Conservation (phyloP, 1,140 invertebrate genomes). For the Holcopasites calliopsidis region DNA sequence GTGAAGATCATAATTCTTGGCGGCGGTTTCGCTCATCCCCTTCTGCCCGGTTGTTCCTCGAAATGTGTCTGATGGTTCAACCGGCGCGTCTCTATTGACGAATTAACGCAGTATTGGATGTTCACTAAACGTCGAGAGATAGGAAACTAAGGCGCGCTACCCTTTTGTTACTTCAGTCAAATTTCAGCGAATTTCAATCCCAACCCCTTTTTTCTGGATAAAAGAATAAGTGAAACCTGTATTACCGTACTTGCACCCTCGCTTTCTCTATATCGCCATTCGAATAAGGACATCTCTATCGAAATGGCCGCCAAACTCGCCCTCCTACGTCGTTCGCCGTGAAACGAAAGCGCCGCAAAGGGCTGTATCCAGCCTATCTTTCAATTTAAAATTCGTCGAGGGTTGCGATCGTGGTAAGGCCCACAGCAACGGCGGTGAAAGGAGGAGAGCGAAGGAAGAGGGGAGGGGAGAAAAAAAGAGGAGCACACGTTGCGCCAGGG, state of each 20-base stretch:
- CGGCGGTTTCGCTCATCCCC: slow-evolving; percentile 26
- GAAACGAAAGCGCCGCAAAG: slow-evolving; percentile 9
- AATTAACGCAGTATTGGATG: too few species aligned
- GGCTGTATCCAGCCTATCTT: slow-evolving; percentile 20
- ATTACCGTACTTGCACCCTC: too few species aligned
- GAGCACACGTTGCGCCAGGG: slow-evolving; percentile 46
- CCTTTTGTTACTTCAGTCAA: too few species aligned
- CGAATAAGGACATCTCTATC: slow-evolving; percentile 25
- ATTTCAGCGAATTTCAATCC: too few species aligned
- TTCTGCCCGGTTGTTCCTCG: not conserved
- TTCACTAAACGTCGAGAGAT: too few species aligned
- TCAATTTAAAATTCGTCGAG: slow-evolving; percentile 50
- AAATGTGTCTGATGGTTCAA: slow-evolving; percentile 11
- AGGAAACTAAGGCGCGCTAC: too few species aligned
- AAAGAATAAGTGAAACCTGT: too few species aligned
- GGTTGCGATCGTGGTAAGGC: not conserved
- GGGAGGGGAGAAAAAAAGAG: slow-evolving; percentile 15
- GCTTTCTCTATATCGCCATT: not conserved
- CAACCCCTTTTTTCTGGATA: too few species aligned
- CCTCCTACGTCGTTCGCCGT: not conserved
- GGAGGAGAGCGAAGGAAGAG: not conserved
- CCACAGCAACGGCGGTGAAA: not conserved
- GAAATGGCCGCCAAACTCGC: not conserved
- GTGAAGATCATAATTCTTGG: slow-evolving; percentile 59
- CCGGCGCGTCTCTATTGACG: slow-evolving; percentile 16